These are phyloP conservation scores for Deroplatys truncata DNA, from an alignment of 2,888 invertebrate species.

Conservation along the genomic window DNA sequence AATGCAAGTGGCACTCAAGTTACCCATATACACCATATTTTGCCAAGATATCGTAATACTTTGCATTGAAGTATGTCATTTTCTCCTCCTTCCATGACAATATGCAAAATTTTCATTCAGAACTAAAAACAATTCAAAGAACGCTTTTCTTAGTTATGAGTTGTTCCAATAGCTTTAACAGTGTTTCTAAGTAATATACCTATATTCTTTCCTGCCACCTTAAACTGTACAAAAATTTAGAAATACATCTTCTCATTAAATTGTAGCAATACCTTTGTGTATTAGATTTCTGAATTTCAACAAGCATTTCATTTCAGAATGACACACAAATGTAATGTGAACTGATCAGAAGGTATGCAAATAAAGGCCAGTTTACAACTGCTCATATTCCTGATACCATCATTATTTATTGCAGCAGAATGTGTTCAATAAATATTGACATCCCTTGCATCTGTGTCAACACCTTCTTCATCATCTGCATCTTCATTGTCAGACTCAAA, in stretches of 20 bases:
- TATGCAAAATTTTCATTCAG: neutral
- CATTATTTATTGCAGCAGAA: neutral
- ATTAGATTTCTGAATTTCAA: neutral
- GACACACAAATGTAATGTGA: neutral
- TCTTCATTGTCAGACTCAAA: constrained; percentile 97
- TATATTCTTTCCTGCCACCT: neutral
- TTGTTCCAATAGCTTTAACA: neutral
- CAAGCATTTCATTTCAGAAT: neutral
- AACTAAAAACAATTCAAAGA: neutral
- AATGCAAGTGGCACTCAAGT: too few species aligned
- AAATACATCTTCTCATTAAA: neutral
- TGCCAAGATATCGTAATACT: neutral
- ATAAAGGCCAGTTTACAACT: neutral
- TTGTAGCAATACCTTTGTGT: neutral
- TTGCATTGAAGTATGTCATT: neutral
- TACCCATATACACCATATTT: too few species aligned
- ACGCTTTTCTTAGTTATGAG: neutral
- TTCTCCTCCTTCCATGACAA: neutral
- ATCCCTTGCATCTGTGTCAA: neutral
- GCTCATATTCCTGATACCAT: neutral
- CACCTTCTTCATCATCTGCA: constrained; percentile 65
- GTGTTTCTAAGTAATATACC: neutral
- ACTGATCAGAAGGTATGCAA: neutral
- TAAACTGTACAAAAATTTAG: neutral
- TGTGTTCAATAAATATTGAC: neutral